Conservation (phyloP, 1,140 invertebrate species). For the Teleogryllus occipitalis region DNA sequence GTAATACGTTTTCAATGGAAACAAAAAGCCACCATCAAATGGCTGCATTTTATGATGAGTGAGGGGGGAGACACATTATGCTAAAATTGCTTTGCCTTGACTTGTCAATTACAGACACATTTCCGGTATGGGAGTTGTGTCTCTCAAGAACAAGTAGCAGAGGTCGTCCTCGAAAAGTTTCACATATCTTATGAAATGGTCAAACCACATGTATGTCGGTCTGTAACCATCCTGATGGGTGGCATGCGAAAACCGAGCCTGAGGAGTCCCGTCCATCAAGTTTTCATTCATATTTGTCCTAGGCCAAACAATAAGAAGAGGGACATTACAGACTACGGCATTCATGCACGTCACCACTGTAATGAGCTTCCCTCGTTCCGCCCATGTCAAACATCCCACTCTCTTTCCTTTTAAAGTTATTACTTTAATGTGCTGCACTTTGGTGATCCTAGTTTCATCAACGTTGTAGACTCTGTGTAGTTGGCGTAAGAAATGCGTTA, state of each 20-base stretch:
- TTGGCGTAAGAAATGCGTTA: slow-evolving; percentile 25
- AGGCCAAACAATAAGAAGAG: slow-evolving; percentile 33
- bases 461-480: slow-evolving; percentile 27
- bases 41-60: slow-evolving; percentile 36
- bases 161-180: slow-evolving; percentile 27
- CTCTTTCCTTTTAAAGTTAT: slow-evolving; percentile 29
- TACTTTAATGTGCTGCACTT: slow-evolving; percentile 31
- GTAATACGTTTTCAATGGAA: slow-evolving; percentile 33
- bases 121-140: slow-evolving; percentile 12
- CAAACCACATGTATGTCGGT: slow-evolving; percentile 34
- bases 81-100: slow-evolving; percentile 26
- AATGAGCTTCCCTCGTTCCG: slow-evolving; percentile 31
- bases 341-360: slow-evolving; percentile 33
- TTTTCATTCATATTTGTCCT: slow-evolving; percentile 26
- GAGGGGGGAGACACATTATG: slow-evolving; percentile 33
- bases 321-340: slow-evolving; percentile 31
- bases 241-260: slow-evolving; percentile 27
- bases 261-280: slow-evolving; percentile 26
- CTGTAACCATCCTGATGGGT: slow-evolving; percentile 32
- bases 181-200: slow-evolving; percentile 30
- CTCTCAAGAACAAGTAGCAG: slow-evolving; percentile 20
- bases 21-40: slow-evolving; percentile 34
- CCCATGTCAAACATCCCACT: slow-evolving; percentile 24
- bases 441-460: slow-evolving; percentile 23
- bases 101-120: slow-evolving; percentile 21